phyloP scores from a whole-genome alignment of 2,888 invertebrate genomes.

The Elegia similella region DNA sequence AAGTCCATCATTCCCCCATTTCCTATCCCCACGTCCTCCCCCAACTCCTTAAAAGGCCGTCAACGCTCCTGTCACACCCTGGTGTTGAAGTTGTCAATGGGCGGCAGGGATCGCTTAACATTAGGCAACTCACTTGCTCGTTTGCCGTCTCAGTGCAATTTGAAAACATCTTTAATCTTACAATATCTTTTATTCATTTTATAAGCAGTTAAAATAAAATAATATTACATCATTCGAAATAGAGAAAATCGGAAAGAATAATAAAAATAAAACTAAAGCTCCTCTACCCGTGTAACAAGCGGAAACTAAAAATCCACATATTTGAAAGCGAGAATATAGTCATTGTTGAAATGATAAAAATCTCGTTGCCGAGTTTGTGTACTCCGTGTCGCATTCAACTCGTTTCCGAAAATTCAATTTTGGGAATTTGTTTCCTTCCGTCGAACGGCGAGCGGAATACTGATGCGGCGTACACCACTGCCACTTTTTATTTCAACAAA shows the following conservation, averaged over 20 bases:
- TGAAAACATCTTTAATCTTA: too few species aligned
- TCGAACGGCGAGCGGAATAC: slow-evolving; percentile 72
- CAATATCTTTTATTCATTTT: too few species aligned
- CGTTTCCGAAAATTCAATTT: slow-evolving; percentile 82
- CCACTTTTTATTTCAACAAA: slow-evolving; percentile 57
- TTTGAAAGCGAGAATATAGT: slow-evolving; percentile 45
- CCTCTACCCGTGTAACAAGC: slow-evolving; percentile 9
- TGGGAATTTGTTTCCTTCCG: slow-evolving; percentile 80
- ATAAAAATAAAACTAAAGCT: neutral
- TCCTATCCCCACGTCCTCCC: too few species aligned
- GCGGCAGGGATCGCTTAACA: too few species aligned
- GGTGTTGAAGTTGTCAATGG: too few species aligned
- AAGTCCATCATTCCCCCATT: too few species aligned
- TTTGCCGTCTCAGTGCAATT: too few species aligned
- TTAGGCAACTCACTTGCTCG: too few species aligned
- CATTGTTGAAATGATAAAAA: slow-evolving; percentile 75
- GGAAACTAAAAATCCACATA: slow-evolving; percentile 15
- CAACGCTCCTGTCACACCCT: too few species aligned
- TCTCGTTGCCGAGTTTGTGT: slow-evolving; percentile 74
- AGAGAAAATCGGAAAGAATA: neutral
- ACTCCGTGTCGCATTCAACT: slow-evolving; percentile 78
- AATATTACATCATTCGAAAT: too few species aligned
- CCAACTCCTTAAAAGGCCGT: too few species aligned
- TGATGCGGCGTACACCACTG: slow-evolving; percentile 59
- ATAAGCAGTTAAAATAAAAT: too few species aligned